Evolutionary conservation across 1,140 invertebrate genomes (phyloP).

Genomic region (Drosophila busckii): DNA sequence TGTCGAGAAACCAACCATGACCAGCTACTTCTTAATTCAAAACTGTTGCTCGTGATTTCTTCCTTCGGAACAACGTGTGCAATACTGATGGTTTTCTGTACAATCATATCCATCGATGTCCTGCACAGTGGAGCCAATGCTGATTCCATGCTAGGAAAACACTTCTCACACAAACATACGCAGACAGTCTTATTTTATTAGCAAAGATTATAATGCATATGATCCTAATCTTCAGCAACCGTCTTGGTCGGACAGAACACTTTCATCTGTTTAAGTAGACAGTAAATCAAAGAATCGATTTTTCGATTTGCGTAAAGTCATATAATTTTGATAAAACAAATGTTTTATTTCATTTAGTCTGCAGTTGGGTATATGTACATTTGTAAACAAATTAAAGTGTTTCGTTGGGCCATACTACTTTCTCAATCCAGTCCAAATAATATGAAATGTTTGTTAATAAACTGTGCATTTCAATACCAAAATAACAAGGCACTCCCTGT

Average conservation of each 20-base stretch:
- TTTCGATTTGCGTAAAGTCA: constrained; percentile 10
- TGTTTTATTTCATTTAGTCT: too few species aligned
- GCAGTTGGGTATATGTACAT: too few species aligned
- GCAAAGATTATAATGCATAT: neutral
- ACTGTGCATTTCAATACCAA: accelerated
- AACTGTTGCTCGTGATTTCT: constrained; percentile 92
- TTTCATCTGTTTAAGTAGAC: too few species aligned
- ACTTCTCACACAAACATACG: constrained; percentile 36
- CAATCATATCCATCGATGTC: constrained; percentile 88
- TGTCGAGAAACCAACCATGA: constrained; percentile 97
- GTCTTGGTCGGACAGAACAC: constrained; percentile 31
- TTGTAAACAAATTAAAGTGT: neutral
- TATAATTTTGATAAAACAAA: constrained; percentile 1
- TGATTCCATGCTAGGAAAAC: constrained; percentile 51
- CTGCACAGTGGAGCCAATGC: constrained; percentile 39
- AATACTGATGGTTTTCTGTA: constrained; percentile 88
- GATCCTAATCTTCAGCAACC: constrained; percentile 44
- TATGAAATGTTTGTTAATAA: constrained; percentile 4
- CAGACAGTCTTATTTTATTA: too few species aligned
- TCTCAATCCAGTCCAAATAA: constrained; percentile 20
- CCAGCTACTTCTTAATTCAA: constrained; percentile 94
- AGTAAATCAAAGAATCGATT: too few species aligned
- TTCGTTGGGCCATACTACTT: constrained; percentile 3
- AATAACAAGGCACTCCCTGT: neutral
- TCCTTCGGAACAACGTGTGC: constrained; percentile 91